phyloP scores from a whole-genome alignment of 2,888 invertebrate species.

The Gibbula magus region DNA sequence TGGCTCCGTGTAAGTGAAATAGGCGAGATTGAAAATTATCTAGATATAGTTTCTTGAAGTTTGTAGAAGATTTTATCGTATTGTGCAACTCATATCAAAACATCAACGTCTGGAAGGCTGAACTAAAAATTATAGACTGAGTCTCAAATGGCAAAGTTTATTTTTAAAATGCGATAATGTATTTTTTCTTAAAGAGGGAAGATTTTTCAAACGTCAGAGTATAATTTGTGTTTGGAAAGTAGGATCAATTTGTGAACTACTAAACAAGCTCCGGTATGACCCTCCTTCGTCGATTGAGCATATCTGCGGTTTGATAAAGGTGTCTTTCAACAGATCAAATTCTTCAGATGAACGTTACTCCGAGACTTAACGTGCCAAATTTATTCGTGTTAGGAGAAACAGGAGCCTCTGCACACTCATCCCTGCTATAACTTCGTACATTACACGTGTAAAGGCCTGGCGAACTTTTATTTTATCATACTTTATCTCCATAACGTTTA shows the following conservation, averaged over 20 bases:
- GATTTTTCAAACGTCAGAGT: no score
- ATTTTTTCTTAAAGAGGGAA: no score
- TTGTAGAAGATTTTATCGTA: not conserved
- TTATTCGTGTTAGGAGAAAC: not conserved
- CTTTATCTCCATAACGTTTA: conserved; percentile 7
- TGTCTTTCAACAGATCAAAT: not conserved
- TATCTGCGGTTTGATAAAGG: not conserved
- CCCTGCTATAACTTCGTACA: not conserved
- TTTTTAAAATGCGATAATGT: no score
- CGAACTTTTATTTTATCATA: conserved; percentile 7
- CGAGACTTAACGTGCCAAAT: conserved; percentile 2
- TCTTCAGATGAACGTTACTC: not conserved
- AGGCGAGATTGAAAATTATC: conserved; percentile 10
- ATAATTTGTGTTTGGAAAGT: no score
- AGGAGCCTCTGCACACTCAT: not conserved
- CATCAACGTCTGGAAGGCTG: no score
- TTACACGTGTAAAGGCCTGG: not conserved
- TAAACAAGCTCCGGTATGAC: not conserved
- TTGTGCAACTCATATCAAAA: not conserved
- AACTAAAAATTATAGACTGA: no score
- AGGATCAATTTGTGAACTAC: not conserved
- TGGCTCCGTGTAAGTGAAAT: not conserved
- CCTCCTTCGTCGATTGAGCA: not conserved
- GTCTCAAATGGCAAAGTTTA: no score
- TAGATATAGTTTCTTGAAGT: conserved; percentile 15